phyloP scores from a whole-genome alignment of 2,888 invertebrate species.

The Volucella inflata region DNA sequence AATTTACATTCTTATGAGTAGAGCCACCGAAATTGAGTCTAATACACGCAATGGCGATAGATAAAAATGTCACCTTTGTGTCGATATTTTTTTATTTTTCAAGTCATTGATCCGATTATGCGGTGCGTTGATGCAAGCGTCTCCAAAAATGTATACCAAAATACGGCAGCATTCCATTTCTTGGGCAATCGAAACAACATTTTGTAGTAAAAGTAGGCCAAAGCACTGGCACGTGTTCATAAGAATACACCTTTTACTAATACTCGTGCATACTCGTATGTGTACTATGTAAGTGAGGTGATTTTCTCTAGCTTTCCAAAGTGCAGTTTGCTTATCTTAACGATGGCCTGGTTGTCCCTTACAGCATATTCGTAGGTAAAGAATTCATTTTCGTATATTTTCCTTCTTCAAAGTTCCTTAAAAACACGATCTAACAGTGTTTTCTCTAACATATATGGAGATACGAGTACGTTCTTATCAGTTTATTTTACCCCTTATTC shows the following conservation, averaged over 20 bases:
- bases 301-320: conserved; percentile 4
- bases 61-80: not conserved
- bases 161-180: not conserved
- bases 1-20: too few species aligned
- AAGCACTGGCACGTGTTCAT: not conserved
- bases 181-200: conserved; percentile 33
- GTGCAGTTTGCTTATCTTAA: not conserved
- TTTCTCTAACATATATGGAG: conserved; percentile 8
- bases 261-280: too few species aligned
- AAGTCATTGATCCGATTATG: not conserved
- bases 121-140: not conserved
- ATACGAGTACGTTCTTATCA: conserved; percentile 49
- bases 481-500: conserved; percentile 31
- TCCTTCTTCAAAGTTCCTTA: conserved; percentile 1
- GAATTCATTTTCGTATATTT: conserved; percentile 12
- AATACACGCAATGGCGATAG: too few species aligned
- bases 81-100: not conserved
- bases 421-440: not conserved
- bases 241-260: not conserved
- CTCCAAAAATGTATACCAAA: conserved; percentile 4
- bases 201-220: conserved; percentile 3
- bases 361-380: not conserved
- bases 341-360: not conserved
- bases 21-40: too few species aligned
- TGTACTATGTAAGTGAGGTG: not conserved